Percentiles rank a stretch among this genome's conserved stretches.
These are phyloP conservation scores for Homarus americanus DNA, from an alignment of 1,140 invertebrate species.

Conservation along the genomic window DNA sequence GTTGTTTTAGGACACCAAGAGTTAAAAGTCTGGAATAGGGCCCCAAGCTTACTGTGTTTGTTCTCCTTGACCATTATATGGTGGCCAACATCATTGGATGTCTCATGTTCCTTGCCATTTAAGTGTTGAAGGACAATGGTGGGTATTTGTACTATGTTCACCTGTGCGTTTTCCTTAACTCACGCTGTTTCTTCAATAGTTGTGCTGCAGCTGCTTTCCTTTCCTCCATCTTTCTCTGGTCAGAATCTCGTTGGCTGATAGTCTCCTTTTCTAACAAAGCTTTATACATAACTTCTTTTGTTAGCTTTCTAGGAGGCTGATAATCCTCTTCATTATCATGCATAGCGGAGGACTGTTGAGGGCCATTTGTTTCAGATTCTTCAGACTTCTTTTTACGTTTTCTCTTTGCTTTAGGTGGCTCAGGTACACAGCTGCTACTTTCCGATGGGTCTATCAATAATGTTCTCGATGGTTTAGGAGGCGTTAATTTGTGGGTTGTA, in stretches of 20 bases:
- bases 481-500: neutral
- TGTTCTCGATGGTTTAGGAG: constrained; percentile 27
- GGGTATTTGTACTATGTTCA: constrained; percentile 6
- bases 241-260: constrained; percentile 67
- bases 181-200: constrained; percentile 48
- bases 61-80: no score
- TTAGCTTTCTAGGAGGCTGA: constrained; percentile 46
- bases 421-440: neutral
- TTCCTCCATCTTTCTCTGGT: constrained; percentile 59
- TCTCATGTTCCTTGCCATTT: no score
- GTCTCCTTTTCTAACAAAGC: constrained; percentile 67
- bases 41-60: no score
- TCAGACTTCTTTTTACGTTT: constrained; percentile 26
- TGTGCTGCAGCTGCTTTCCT: constrained; percentile 63
- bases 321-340: neutral
- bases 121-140: no score
- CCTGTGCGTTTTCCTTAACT: constrained; percentile 16
- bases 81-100: no score
- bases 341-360: neutral
- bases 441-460: constrained; percentile 58
- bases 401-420: neutral
- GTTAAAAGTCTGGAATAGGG: no score
- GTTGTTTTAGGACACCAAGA: no score
- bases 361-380: neutral
- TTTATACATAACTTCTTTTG: constrained; percentile 67